Percentiles rank a stretch among this genome's conserved stretches.
phyloP scores from a whole-genome alignment of 2,113 vertebrate species.

The Ictidomys tridecemlineatus region DNA sequence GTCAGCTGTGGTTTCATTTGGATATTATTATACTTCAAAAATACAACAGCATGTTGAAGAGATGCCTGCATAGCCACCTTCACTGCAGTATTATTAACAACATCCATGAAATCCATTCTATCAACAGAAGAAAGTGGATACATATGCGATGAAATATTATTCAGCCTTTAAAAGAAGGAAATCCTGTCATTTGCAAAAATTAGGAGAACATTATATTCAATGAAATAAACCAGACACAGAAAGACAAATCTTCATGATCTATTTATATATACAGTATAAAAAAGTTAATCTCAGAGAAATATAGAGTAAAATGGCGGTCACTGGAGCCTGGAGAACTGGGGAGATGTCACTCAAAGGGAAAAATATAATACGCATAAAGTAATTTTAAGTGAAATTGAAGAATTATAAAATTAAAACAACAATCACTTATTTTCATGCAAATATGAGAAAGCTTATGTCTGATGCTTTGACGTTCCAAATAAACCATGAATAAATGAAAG shows the following conservation, averaged over 20 bases:
- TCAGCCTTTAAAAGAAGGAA: background rate
- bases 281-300: background rate
- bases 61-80: background rate
- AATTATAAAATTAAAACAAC: background rate
- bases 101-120: background rate
- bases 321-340: background rate
- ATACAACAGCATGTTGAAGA: background rate
- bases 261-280: background rate
- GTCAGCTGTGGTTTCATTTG: background rate
- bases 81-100: background rate
- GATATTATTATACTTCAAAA: background rate
- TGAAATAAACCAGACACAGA: background rate
- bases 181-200: background rate
- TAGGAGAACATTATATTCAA: background rate
- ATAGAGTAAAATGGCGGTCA: background rate
- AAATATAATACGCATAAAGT: background rate
- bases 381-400: background rate
- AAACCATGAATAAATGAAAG: background rate
- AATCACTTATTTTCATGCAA: background rate
- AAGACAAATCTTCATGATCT: background rate
- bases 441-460: background rate
- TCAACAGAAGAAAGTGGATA: background rate
- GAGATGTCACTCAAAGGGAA: background rate
- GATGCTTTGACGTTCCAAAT: background rate
- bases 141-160: no score